Conservation (phyloP, 2,797 vertebrate species). For the Nannoperca australis region DNA sequence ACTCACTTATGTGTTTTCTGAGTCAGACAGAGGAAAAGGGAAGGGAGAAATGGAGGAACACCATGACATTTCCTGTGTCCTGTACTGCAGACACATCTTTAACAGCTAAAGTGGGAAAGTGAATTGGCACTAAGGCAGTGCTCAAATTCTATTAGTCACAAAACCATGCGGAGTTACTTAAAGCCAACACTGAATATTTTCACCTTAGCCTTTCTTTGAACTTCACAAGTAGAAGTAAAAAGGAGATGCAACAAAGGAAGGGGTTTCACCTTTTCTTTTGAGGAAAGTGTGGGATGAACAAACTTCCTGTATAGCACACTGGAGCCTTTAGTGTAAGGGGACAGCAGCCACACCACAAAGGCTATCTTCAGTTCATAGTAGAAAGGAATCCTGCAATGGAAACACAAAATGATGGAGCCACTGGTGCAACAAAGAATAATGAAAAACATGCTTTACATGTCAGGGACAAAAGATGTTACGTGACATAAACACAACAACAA, state of each 20-base stretch:
- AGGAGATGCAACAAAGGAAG: constrained; percentile 37
- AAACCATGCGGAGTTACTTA: constrained; percentile 7
- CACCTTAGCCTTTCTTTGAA: constrained; percentile 28
- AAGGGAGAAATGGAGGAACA: constrained; percentile 53
- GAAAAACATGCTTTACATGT: neutral
- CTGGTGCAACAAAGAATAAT: constrained; percentile 17
- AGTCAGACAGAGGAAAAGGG: constrained; percentile 48
- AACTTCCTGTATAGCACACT: constrained; percentile 98
- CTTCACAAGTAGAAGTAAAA: constrained; percentile 11
- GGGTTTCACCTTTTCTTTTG: constrained; percentile 96
- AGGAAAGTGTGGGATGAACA: constrained; percentile 98
- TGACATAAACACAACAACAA: constrained; percentile 2
- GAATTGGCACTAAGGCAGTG: constrained; percentile 48
- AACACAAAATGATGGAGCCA: constrained; percentile 33
- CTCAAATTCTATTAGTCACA: constrained; percentile 39
- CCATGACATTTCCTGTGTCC: constrained; percentile 60
- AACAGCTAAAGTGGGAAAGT: constrained; percentile 53
- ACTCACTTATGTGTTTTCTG: constrained; percentile 61
- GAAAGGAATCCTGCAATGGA: constrained; percentile 94
- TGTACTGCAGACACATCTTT: constrained; percentile 40
- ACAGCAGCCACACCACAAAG: constrained; percentile 98
- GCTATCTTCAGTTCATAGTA: constrained; percentile 99
- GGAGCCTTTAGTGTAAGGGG: constrained; percentile 98
- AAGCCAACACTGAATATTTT: constrained; percentile 26
- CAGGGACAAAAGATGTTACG: neutral